Evolutionary conservation across 2,113 vertebrate species (phyloP).

Genomic region (Mesocricetus auratus): DNA sequence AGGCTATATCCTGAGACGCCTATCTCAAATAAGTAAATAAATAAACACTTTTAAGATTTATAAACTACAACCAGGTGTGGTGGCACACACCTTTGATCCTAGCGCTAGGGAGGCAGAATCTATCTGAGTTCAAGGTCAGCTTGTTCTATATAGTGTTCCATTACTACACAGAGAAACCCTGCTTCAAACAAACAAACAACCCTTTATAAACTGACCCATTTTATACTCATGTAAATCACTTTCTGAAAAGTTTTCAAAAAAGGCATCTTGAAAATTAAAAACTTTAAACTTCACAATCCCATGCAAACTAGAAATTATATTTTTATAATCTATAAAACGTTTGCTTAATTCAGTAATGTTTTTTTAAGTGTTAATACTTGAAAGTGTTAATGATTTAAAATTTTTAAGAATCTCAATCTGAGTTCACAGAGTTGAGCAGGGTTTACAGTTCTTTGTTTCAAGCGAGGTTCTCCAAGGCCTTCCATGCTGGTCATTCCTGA

Average conservation of each 20-base stretch:
- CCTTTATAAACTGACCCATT: neutral
- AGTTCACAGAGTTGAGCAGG: constrained; percentile 46
- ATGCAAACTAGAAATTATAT: neutral
- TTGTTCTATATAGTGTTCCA: neutral
- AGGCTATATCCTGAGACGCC: neutral
- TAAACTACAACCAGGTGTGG: neutral
- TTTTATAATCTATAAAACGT: neutral
- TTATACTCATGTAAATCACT: neutral
- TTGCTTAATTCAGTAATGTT: neutral
- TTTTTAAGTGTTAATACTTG: neutral
- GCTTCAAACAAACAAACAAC: neutral
- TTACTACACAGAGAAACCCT: neutral
- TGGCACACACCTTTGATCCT: neutral
- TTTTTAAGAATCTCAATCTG: neutral
- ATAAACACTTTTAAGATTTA: neutral
- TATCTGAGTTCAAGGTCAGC: neutral
- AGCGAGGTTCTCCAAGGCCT: constrained; percentile 71
- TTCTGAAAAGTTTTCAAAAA: constrained; percentile 11
- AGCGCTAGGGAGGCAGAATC: neutral
- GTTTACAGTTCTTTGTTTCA: constrained; percentile 67
- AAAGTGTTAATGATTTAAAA: neutral
- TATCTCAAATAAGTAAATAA: neutral
- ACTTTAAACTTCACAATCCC: neutral
- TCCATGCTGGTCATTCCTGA: constrained; percentile 81
- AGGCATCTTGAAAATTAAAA: constrained; percentile 36